phyloP scores from a whole-genome alignment of 2,888 invertebrate species.

The Mythimna pallens region DNA sequence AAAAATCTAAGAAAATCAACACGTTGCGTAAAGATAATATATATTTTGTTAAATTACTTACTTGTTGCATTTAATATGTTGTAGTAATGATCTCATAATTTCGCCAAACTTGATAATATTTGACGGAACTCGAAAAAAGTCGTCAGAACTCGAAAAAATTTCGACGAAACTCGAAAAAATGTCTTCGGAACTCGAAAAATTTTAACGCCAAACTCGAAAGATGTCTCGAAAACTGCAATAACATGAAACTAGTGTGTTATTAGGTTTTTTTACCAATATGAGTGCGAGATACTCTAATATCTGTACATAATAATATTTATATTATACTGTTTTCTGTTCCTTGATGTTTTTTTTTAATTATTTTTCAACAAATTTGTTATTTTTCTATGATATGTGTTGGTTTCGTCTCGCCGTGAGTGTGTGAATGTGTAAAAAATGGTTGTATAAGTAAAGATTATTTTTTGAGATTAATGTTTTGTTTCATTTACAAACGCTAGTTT shows the following conservation, averaged over 20 bases:
- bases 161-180: background rate
- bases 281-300: constrained; percentile 61
- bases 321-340: constrained; percentile 65
- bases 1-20: background rate
- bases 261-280: constrained; percentile 62
- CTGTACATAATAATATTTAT: constrained; percentile 82
- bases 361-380: constrained; percentile 65
- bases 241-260: constrained; percentile 54
- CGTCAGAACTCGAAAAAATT: constrained; percentile 1
- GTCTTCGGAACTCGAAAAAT: background rate
- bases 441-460: constrained; percentile 72
- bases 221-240: constrained; percentile 39
- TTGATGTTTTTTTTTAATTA: constrained; percentile 58
- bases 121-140: constrained; percentile 4
- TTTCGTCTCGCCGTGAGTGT: constrained; percentile 56
- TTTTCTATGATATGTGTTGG: constrained; percentile 61
- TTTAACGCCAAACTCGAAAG: constrained; percentile 5
- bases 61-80: constrained; percentile 26
- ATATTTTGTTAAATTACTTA: constrained; percentile 7
- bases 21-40: background rate
- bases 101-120: constrained; percentile 15
- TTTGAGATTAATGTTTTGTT: constrained; percentile 66
- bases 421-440: constrained; percentile 66
- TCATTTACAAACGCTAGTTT: constrained; percentile 11
- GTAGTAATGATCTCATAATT: constrained; percentile 51